phyloP scores from a whole-genome alignment of 2,888 invertebrate species.

The Andrena chrysosceles region DNA sequence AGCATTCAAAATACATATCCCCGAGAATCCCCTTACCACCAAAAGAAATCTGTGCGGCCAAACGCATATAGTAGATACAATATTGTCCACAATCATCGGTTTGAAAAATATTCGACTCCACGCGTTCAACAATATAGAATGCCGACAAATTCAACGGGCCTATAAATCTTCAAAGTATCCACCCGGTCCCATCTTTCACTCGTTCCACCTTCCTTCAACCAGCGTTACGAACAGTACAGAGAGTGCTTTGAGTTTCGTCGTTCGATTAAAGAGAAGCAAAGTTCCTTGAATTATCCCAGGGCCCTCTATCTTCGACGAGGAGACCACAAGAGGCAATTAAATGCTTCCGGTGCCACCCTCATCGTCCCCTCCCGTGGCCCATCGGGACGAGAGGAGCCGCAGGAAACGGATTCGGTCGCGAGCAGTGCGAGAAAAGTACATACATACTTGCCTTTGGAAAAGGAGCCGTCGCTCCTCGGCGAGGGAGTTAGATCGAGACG shows the following conservation, averaged over 20 bases:
- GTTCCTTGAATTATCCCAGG: no score
- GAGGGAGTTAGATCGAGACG: constrained; percentile 27
- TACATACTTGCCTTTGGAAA: neutral
- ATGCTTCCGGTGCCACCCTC: no score
- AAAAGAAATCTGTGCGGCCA: constrained; percentile 25
- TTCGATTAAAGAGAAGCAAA: neutral
- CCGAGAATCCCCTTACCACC: neutral
- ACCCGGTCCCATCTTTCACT: neutral
- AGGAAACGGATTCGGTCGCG: neutral
- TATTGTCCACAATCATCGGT: constrained; percentile 39
- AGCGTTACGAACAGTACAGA: neutral
- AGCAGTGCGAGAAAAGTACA: neutral
- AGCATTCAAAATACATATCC: neutral
- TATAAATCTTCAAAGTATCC: constrained; percentile 30
- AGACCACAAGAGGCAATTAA: no score
- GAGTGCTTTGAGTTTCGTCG: constrained; percentile 4
- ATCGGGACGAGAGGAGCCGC: neutral
- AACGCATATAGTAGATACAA: neutral
- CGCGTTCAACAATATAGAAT: constrained; percentile 45
- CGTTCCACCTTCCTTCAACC: neutral
- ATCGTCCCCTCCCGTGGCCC: no score
- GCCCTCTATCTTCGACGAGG: no score
- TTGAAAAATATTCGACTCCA: constrained; percentile 52
- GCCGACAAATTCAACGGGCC: constrained; percentile 49
- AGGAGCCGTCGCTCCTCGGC: neutral